phyloP scores from a whole-genome alignment of 2,113 vertebrate genomes.

The Ornithorhynchus anatinus region DNA sequence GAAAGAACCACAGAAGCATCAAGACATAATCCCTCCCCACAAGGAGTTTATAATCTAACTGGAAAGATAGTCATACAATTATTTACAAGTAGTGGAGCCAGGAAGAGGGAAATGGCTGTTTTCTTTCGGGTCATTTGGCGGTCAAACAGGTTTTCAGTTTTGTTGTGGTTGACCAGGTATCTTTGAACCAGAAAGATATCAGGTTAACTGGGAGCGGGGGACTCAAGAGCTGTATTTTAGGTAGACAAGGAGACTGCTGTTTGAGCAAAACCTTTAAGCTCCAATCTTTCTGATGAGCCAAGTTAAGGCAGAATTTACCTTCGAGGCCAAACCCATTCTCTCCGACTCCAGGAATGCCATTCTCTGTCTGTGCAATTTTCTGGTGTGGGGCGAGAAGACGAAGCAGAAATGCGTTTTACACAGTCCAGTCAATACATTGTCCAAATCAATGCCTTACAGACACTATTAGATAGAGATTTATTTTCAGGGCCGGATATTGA shows the following conservation, averaged over 20 bases:
- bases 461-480: constrained; percentile 33
- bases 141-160: constrained; percentile 15
- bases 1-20: too few relatives aligned
- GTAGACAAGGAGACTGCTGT: constrained; percentile 33
- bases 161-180: constrained; percentile 1
- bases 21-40: too few relatives aligned
- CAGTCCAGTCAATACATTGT: constrained; percentile 9
- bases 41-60: too few relatives aligned
- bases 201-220: constrained; percentile 30
- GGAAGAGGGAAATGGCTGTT: background rate
- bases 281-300: constrained; percentile 36
- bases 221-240: constrained; percentile 36
- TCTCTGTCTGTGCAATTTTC: constrained; percentile 32
- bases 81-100: too few relatives aligned
- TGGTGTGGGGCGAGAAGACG: constrained; percentile 3
- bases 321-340: constrained; percentile 31
- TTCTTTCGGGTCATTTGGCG: constrained; percentile 22
- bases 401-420: constrained; percentile 32
- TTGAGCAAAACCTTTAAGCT: constrained; percentile 36
- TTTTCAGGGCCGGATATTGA: constrained; percentile 22
- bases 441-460: constrained; percentile 34
- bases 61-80: too few relatives aligned
- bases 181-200: constrained; percentile 41
- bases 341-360: constrained; percentile 5
- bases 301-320: constrained; percentile 40